Percentiles rank a stretch among this genome's conserved stretches.
phyloP scores from a whole-genome alignment of 1,140 invertebrate genomes.

The Euwallacea fornicatus region DNA sequence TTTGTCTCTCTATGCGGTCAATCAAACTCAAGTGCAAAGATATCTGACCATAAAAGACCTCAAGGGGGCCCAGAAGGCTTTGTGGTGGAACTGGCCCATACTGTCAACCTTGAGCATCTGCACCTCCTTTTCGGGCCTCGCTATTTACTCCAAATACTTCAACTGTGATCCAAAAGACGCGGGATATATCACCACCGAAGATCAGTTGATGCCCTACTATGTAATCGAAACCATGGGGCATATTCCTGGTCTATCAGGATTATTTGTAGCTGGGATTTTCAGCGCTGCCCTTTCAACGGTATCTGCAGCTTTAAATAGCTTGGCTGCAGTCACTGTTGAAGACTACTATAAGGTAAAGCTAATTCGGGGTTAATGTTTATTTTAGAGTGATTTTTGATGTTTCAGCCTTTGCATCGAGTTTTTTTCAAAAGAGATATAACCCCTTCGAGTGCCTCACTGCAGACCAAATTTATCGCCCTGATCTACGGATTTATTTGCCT shows the following conservation, averaged over 20 bases:
- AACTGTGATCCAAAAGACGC: constrained; percentile 72
- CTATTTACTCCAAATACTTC: constrained; percentile 75
- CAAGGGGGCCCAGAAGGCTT: constrained; percentile 62
- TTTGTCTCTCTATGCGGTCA: constrained; percentile 77
- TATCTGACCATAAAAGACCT: constrained; percentile 75
- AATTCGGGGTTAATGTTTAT: not conserved
- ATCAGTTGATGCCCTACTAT: constrained; percentile 73
- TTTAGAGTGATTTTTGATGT: constrained; percentile 17
- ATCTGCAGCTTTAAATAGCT: constrained; percentile 80
- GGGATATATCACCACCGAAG: constrained; percentile 57
- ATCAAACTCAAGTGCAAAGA: constrained; percentile 85
- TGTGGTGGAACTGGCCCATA: constrained; percentile 74
- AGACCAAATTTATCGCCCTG: constrained; percentile 66
- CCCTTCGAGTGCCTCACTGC: constrained; percentile 49
- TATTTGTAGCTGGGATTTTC: constrained; percentile 83
- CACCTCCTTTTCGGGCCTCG: constrained; percentile 76
- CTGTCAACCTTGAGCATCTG: constrained; percentile 66
- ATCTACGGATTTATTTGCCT: constrained; percentile 70
- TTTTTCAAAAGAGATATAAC: constrained; percentile 43
- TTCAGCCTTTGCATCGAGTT: constrained; percentile 51
- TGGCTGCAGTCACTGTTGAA: constrained; percentile 84
- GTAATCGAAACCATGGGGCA: constrained; percentile 73
- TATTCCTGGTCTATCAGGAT: constrained; percentile 71
- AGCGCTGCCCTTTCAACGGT: constrained; percentile 84
- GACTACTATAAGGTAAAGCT: constrained; percentile 69